Conservation (phyloP, 2,888 invertebrate species). For the Drosophila meridiana region DNA sequence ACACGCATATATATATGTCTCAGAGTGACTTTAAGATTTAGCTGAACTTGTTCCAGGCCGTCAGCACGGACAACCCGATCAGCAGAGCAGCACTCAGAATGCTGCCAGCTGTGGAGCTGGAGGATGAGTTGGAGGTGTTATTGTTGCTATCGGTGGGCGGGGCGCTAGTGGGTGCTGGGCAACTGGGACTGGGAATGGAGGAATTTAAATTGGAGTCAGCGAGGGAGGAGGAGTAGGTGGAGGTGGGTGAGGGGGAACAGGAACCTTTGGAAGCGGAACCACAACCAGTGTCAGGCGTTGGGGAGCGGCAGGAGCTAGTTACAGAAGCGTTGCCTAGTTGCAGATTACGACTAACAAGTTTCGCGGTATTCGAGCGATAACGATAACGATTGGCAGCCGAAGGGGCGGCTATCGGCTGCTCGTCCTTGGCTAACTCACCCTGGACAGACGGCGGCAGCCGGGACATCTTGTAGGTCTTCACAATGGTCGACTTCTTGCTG, state of each 20-base stretch:
- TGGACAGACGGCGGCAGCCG: conserved; percentile 74
- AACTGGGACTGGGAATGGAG: conserved; percentile 12
- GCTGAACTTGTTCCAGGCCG: conserved; percentile 77
- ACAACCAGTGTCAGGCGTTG: conserved; percentile 66
- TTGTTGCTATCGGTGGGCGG: conserved; percentile 44
- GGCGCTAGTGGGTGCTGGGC: conserved; percentile 9
- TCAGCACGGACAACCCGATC: conserved; percentile 82
- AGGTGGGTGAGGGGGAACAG: conserved; percentile 21
- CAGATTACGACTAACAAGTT: conserved; percentile 73
- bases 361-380: conserved; percentile 70
- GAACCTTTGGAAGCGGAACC: conserved; percentile 69
- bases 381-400: conserved; percentile 63
- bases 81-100: conserved; percentile 82
- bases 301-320: conserved; percentile 64
- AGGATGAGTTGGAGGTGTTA: conserved; percentile 35
- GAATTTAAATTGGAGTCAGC: conserved; percentile 5
- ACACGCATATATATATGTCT: not conserved
- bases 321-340: conserved; percentile 79
- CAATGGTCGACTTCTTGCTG: conserved; percentile 77
- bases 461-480: conserved; percentile 82
- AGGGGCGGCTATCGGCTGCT: conserved; percentile 21
- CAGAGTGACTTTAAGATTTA: conserved; percentile 28
- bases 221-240: conserved; percentile 7
- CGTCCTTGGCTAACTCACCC: conserved; percentile 66
- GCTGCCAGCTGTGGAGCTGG: conserved; percentile 85